Evolutionary conservation across 2,113 vertebrate species (phyloP), one percentile per base, ranked within the genome.

Genomic region (Phyllostomus discolor): DNA sequence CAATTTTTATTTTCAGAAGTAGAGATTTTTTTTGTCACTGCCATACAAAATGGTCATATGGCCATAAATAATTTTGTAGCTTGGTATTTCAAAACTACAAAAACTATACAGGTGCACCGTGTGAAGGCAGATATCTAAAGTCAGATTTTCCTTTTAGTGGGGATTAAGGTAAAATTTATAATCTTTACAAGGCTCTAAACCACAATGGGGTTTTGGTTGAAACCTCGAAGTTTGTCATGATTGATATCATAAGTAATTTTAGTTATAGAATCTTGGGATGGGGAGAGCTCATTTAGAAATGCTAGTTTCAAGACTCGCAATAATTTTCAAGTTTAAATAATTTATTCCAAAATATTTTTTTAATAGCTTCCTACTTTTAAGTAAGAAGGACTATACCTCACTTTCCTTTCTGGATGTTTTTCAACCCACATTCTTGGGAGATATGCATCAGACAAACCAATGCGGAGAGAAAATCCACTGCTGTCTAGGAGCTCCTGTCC

Each of bases 401-500:
- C 98, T 99, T 94, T 98, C 98, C 97, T 99, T 75, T 99, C 98
- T 33, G 99, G 99, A 98, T 99, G 98, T 67, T 99, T 99, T 96
- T 99, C 99, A 90, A 99, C 99, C 98, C 99, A 99, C 99, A 99
- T 99, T 97, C 99, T 98, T 95, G 99, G 99, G 50, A 99, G 98
- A 97, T 99, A 98, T 0, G 98, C 95, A 84, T 99, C 90, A 93
- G 97, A 97, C 98, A 99, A 97, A 79, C 75, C 67, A 12, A 98
- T 67, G 43, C 90, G 98, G 81, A 99, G 97, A 97, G 98, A 98
- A 98, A 99, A 99, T 10, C 99, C 99, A 3, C 95, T 95, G 3
- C 95, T 48, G n/a, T 98, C 98, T 91, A 99, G 43, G 90, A 97
- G 96, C 99, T 98, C 50, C 98, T 98, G 1, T 99, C 98, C 98